Base-by-base conservation (phyloP, 2,888 invertebrate genomes). In the Globia sparganii region DNA sequence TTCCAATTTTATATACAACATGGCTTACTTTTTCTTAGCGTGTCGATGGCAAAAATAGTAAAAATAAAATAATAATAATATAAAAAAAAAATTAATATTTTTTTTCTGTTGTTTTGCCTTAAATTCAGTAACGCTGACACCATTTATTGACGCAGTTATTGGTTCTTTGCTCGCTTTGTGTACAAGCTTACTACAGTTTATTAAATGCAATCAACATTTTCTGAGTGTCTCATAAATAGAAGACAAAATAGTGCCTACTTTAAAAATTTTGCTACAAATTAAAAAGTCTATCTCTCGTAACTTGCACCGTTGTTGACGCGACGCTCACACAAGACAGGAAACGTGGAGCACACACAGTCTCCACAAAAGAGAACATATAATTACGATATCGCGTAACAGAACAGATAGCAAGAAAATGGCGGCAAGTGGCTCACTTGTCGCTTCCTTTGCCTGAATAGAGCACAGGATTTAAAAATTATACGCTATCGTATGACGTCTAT, bases 291-390 rank as follows among this genome's bases (percentile, higher is more conserved):
- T 4, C 69, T 72, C 86, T 86, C 66, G 56, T 89, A 40, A 86
- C 88, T 93, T 91, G 83, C 58, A 81, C 90, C 91, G 83, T 78
- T 72, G 74, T 73, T 77, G 56, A 75, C 43, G 79, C 49, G 72
- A 80, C 86, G 86, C 90, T 90, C 87, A 91, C 89, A 89, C 89
- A 94, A 93, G 94, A 94, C 95, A 94, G 95, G 95, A 96, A 95
- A 91, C 93, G 86, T 89, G 88, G 91, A 91, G 92, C 91, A 91
- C 91, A 92, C 92, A 90, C 89, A 92, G 92, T 83, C 91, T 87
- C 87, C 90, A 94, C 94, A 95, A 94, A 94, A 94, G 94, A 93
- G 94, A 93, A 95, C 94, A 95, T 95, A 94, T 96, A 95, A 96
- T 96, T 96, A 96, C 88, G 91, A 92, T 94, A 95, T 95, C 94